Base-by-base conservation (phyloP, 2,888 invertebrate genomes). In the Pristionchus exspectatus region DNA sequence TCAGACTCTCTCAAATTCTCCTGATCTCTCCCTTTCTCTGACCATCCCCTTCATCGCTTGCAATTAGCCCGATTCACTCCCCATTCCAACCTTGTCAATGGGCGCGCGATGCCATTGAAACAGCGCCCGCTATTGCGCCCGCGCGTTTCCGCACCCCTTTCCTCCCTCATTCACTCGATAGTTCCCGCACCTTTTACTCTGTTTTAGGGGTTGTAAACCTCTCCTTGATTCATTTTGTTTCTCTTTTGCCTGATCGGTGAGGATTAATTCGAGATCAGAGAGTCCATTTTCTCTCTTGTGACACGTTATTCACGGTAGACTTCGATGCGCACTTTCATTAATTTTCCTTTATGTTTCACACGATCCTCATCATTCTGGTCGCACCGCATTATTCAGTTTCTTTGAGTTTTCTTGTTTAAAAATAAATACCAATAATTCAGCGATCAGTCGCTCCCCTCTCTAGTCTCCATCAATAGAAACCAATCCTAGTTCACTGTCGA, bases 401-500 rank as follows among this genome's bases (percentile, higher is more conserved):
- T 1, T 50, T 12, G 44, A 9, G 59, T 59, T 21, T 18, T 59
- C 59, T 59, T 24, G 5, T 18, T 59, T 9, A 59, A 59, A 59
- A 59, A 14, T 24, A 2, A 59, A 59, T 24, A 21, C 59, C 59
- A 59, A 59, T 24, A 59, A 24, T 59, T 24, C 44, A 50, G 44
- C 44, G 10, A 9, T 50, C 10, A 50, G 44, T 44, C 44, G 44
- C 44, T 50, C 10, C 7, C 10, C 44, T 50, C 44, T 3, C 44
- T 50, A 7, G 18, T 85, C 84, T 24, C 54, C 24, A 24, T 5
- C 21, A 12, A 93, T 92, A 92, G 93, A 93, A 18, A 54, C 81
- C 90, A 92, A 92, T 88, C 92, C 38, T 38, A 38, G 5, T 38
- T 38, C 3, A 38, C 38, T 38, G 38, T 38, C 5, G 38, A 38